Base-by-base conservation (phyloP, 2,888 invertebrate species). In the Mimumesa dahlbomi region DNA sequence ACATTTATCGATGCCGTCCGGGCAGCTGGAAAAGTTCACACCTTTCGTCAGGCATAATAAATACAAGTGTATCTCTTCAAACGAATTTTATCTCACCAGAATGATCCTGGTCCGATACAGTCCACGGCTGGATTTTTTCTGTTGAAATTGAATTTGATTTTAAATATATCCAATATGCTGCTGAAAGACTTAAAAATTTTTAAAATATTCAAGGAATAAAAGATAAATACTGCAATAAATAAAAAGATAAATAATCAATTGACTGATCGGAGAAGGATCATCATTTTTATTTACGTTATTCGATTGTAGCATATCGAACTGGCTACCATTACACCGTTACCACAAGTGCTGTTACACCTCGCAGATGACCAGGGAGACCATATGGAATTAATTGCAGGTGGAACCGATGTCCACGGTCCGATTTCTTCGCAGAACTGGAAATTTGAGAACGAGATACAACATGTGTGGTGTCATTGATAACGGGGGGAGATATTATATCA, bases 101-200 rank as follows among this genome's bases (percentile, higher is more conserved):
- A 87, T 29, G 88, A 88, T 76, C 89, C 90, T 18, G 90, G 90
- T 14, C 90, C 90, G 46, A 90, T 82, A 53, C 90, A 90, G 73
- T 90, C 89, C 43, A 88, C 72, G 31, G 85, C 88, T 29, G 86
- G 85, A 45, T 77, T 72, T 40, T 83, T 85, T 25, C 90, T 90
- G 64, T 18, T n/a, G n/a, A n/a, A n/a, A n/a, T n/a, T n/a, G n/a
- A n/a, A n/a, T n/a, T n/a, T n/a, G n/a, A n/a, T n/a, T n/a, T n/a
- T n/a, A n/a, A n/a, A n/a, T n/a, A n/a, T n/a, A n/a, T n/a, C n/a
- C n/a, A n/a, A n/a, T n/a, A n/a, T n/a, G n/a, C n/a, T n/a, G n/a
- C n/a, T n/a, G n/a, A n/a, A n/a, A n/a, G n/a, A n/a, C n/a, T n/a
- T n/a, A n/a, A n/a, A n/a, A n/a, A n/a, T n/a, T n/a, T n/a, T n/a